Evolutionary conservation across 2,888 invertebrate genomes (phyloP).

Genomic region (Apocheima hispidaria): DNA sequence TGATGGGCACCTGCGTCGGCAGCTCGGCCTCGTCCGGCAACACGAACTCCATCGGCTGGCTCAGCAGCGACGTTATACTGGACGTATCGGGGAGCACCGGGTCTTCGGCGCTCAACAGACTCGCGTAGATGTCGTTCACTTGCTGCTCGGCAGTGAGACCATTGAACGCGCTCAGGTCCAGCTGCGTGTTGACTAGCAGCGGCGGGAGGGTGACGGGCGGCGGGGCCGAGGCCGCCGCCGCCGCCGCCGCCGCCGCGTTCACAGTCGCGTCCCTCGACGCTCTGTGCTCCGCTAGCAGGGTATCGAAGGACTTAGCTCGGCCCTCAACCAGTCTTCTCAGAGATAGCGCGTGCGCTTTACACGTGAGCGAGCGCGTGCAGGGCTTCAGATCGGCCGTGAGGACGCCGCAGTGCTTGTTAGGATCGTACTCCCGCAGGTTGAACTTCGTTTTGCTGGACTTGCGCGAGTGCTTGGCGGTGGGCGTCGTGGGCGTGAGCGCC

Average conservation of each 20-base stretch:
- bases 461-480: slow-evolving; percentile 58
- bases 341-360: slow-evolving; percentile 89
- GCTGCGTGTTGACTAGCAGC: slow-evolving; percentile 70
- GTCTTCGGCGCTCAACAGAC: slow-evolving; percentile 72
- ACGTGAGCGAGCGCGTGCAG: slow-evolving; percentile 92
- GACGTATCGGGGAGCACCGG: slow-evolving; percentile 71
- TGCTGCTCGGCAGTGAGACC: slow-evolving; percentile 74
- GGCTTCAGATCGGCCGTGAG: slow-evolving; percentile 89
- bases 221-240: slow-evolving; percentile 45
- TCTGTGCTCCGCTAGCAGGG: slow-evolving; percentile 90
- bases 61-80: slow-evolving; percentile 70
- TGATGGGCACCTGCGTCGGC: slow-evolving; percentile 54
- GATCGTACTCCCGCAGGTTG: slow-evolving; percentile 90
- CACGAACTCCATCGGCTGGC: slow-evolving; percentile 68
- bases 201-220: slow-evolving; percentile 61
- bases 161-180: slow-evolving; percentile 72
- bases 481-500: slow-evolving; percentile 41
- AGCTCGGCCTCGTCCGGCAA: slow-evolving; percentile 63
- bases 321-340: slow-evolving; percentile 90
- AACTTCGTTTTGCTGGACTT: slow-evolving; percentile 78
- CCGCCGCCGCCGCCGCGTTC: slow-evolving; percentile 52
- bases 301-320: slow-evolving; percentile 91
- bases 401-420: slow-evolving; percentile 94
- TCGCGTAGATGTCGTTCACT: slow-evolving; percentile 76
- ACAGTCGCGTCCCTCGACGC: slow-evolving; percentile 86